phyloP scores from a whole-genome alignment of 2,113 vertebrate genomes.

The Felis catus region F.catus_Fca126_mat1.0 CM031417.1:30860501-30861000 shows the following conservation, averaged over 20 bases:
- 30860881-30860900: not conserved
- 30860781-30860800: not conserved
- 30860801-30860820: not conserved
- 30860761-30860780: no score
- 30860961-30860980: not conserved
- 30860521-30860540: not conserved
- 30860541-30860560: not conserved
- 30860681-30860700: no score
- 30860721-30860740: no score
- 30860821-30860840: not conserved
- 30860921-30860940: not conserved
- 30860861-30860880: not conserved
- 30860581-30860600: no score
- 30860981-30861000: not conserved
- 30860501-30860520: not conserved
- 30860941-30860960: not conserved
- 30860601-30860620: no score
- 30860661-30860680: no score
- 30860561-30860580: not conserved
- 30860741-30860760: no score
- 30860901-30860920: rapidly evolving
- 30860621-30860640: no score
- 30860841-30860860: not conserved
- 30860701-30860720: no score
- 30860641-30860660: no score